Base-by-base conservation (phyloP, 1,140 invertebrate species). In the Spodoptera frugiperda region DNA sequence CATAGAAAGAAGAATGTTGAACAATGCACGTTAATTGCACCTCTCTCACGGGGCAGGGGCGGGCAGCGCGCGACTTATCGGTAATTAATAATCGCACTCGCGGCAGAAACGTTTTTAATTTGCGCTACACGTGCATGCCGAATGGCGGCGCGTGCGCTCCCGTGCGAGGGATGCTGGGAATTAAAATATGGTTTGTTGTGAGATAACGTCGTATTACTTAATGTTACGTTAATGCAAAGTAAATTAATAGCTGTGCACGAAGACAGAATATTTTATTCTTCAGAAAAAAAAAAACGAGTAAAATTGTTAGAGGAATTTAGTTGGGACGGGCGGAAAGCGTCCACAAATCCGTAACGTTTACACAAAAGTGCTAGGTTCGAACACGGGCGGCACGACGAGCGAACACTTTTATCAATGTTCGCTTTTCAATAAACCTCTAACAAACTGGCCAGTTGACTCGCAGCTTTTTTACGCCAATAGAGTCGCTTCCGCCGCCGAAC, bases 391-490 rank as follows among this genome's bases (percentile, higher is more conserved):
- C 48, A 8, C 75, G 74, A 74, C 80, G 76, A 73, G 65, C 78
- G 76, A 77, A 81, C 77, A 78, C 78, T 83, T 82, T 87, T 82
- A 78, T 79, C 83, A 83, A 82, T 82, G 83, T 81, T 82, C 78
- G 78, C 80, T 80, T 81, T 84, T 84, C 79, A 82, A 86, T 80
- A 82, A 84, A 82, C 53, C 78, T 71, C 80, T 80, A 85, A 87
- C 88, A 88, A 89, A 90, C 89, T 87, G 87, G 84, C 84, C 87
- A 84, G 89, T 91, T 86, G 88, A 87, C 83, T 91, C 87, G 86
- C 78, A 83, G 90, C 87, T 91, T 91, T 90, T 91, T 91, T 83
- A 87, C 89, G 88, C 85, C 90, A 92, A 91, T 92, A 87, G 89
- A 90, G 84, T 84, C 78, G 76, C 78, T 85, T 91, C 89, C 89